These are phyloP conservation scores for Hoplostethus mediterraneus DNA, from an alignment of 2,797 vertebrate species.

Conservation along the genomic window DNA sequence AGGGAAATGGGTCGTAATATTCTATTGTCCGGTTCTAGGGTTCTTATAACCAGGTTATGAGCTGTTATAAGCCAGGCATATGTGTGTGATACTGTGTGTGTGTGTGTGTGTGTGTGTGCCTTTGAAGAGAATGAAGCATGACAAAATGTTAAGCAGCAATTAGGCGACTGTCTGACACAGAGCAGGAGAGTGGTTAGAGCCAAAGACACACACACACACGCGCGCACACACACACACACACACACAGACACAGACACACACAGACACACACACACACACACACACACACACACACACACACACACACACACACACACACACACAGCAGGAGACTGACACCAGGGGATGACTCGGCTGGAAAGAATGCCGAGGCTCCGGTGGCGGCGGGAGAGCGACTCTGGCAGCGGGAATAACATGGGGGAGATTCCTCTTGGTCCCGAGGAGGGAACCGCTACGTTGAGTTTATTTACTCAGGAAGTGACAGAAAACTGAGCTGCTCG, in stretches of 20 bases:
- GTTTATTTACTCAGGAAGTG: too few species aligned
- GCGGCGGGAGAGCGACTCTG: conserved; percentile 48
- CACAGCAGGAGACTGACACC: conserved; percentile 29
- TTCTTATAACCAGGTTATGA: too few species aligned
- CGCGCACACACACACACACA: conserved; percentile 10
- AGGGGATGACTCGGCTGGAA: conserved; percentile 77
- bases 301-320: conserved; percentile 10
- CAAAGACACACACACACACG: conserved; percentile 12
- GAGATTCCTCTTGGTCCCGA: conserved; percentile 44
- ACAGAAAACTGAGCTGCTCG: too few species aligned
- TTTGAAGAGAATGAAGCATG: conserved; percentile 45
- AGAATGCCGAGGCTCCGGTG: conserved; percentile 71
- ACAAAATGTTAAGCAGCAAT: conserved; percentile 56
- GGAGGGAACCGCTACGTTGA: not conserved
- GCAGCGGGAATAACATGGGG: not conserved
- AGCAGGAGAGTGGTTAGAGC: conserved; percentile 28
- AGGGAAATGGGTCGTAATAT: too few species aligned
- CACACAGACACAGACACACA: conserved; percentile 19
- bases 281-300: conserved; percentile 21
- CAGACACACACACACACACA: conserved; percentile 12
- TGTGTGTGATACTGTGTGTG: not conserved
- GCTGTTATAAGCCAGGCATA: not conserved
- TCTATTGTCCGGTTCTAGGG: too few species aligned
- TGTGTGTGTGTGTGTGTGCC: conserved; percentile 4
- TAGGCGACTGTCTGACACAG: conserved; percentile 51